These are phyloP conservation scores for Parambassis ranga DNA, from an alignment of 2,797 vertebrate genomes.

Conservation along the genomic window DNA sequence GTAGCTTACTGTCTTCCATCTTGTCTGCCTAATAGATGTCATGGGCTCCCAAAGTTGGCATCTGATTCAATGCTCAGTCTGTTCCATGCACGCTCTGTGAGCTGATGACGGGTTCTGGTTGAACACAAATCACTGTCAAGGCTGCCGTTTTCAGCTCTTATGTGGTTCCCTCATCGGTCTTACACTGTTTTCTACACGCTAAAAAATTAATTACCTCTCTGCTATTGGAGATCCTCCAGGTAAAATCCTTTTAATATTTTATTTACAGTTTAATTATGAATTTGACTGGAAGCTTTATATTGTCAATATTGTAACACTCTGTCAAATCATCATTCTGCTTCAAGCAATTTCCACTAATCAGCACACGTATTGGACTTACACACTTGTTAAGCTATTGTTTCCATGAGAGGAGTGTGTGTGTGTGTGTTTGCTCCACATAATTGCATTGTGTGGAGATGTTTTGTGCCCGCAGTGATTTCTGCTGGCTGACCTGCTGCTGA, in stretches of 20 bases:
- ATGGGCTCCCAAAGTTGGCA: slow-evolving; percentile 19
- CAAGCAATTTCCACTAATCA: background rate
- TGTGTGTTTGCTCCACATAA: slow-evolving; percentile 46
- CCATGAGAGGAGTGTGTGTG: slow-evolving; percentile 1
- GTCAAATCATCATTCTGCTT: background rate
- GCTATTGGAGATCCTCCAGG: background rate
- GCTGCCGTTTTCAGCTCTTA: background rate
- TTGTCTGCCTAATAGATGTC: slow-evolving; percentile 47
- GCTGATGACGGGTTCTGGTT: slow-evolving; percentile 29
- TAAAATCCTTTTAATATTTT: background rate
- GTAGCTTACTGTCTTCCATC: slow-evolving; percentile 28
- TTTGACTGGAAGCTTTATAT: background rate
- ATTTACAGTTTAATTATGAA: background rate
- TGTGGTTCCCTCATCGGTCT: background rate
- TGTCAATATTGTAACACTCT: background rate
- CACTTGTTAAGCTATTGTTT: background rate
- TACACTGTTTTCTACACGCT: too few relatives aligned
- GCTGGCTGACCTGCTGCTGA: slow-evolving; percentile 62
- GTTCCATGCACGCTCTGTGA: slow-evolving; percentile 17
- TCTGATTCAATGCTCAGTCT: slow-evolving; percentile 32
- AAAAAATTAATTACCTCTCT: background rate
- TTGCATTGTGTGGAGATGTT: slow-evolving; percentile 52
- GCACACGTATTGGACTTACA: slow-evolving; percentile 4
- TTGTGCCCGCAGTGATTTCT: slow-evolving; percentile 54
- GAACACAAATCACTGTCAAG: slow-evolving; percentile 8